Evolutionary conservation across 2,797 vertebrate species (phyloP), one percentile per base, ranked within the genome.

Genomic region (Denticeps clupeoides): DNA sequence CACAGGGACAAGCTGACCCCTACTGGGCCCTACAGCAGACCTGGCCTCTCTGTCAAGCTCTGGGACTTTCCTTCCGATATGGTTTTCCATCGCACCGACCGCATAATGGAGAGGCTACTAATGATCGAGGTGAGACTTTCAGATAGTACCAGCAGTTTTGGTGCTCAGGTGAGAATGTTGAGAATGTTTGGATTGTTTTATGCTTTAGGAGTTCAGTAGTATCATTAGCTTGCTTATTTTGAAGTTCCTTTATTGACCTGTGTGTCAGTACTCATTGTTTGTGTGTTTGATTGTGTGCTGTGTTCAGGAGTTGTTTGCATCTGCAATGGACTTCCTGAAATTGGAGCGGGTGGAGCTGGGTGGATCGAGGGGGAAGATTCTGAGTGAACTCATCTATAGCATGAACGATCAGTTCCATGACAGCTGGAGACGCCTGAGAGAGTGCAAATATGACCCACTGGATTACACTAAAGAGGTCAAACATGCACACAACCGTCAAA

Each of bases 361-460:
- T 8, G 82, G 72, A 12, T 75, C 73, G 27, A 73, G 70, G 64
- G 80, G 78, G 49, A 83, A 82, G 65, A 68, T 75, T 41, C 67
- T 84, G 33, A 75, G 65, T 38, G 77, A 82, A 51, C 78, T 82
- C 72, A 64, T 81, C 49, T 71, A 76, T 45, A 58, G 57, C 42
- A 78, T 77, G 67, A 84, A 59, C 5, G 77, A 88, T 49, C 76
- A 82, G 58, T 83, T 88, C 69, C 72, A 73, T 18, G 81, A 84
- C 59, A 66, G 49, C 49, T 82, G 79, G 77, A 81, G 82, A 40
- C 54, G 72, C 44, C 68, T 84, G 4, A 62, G 76, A 57, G 79
- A 87, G 73, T 85, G 79, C 71, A 85, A 87, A 81, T 73, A 80
- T 4, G 73, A 74, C 56, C 77, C 75, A 1, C 55, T 86, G 63